A percentile compares a stretch with the other conserved stretches of the same genome.
Evolutionary conservation across 2,888 invertebrate species (phyloP).

Genomic region (Strigamia transsilvanica): DNA sequence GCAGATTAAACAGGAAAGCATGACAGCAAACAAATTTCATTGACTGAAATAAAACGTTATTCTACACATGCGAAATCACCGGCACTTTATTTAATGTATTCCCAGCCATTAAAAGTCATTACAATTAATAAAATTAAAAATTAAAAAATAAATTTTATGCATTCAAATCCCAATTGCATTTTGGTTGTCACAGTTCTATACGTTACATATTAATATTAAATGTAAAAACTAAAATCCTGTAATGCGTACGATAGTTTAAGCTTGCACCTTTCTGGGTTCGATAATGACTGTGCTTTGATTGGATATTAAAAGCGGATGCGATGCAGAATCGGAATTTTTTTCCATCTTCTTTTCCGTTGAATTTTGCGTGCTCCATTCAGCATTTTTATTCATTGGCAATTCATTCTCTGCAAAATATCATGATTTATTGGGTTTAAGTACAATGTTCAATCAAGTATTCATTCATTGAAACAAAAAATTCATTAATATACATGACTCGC

Average conservation of each 20-base stretch:
- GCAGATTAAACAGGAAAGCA: neutral
- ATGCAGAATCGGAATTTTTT: neutral
- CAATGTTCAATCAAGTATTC: neutral
- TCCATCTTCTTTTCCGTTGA: neutral
- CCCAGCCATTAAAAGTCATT: constrained; percentile 11
- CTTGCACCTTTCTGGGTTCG: neutral
- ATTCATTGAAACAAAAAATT: constrained; percentile 1
- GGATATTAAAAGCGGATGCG: neutral
- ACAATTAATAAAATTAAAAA: constrained; percentile 25
- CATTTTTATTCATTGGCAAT: constrained; percentile 23
- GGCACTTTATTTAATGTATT: constrained; percentile 25
- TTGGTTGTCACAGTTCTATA: neutral
- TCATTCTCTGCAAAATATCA: constrained; percentile 30
- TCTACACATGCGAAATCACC: constrained; percentile 7
- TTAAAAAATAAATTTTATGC: constrained; percentile 5
- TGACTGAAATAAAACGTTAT: neutral
- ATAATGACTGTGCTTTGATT: neutral
- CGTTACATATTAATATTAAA: neutral
- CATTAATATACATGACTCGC: constrained; percentile 3
- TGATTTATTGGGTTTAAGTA: constrained; percentile 15
- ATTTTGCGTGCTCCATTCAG: constrained; percentile 1
- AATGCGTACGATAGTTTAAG: constrained; percentile 4
- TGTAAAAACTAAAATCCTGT: neutral
- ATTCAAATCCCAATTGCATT: neutral
- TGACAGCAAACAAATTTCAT: neutral